A percentile compares a stretch with the other conserved stretches of the same genome.
Conservation (phyloP, 2,888 invertebrate species). For the Lithophane socia region DNA sequence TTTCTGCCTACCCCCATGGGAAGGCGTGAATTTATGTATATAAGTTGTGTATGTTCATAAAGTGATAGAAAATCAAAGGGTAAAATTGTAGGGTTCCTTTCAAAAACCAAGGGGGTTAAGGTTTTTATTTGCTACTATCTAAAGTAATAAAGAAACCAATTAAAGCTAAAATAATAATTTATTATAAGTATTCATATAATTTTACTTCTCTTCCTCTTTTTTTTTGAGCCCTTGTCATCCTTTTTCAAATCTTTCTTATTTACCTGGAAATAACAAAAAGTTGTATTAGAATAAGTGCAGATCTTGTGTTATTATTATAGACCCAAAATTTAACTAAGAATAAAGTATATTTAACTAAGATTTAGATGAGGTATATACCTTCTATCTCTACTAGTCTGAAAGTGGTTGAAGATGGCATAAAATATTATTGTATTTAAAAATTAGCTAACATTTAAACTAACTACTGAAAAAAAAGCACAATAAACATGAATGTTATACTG, state of each 20-base stretch:
- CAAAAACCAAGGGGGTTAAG: too few species aligned
- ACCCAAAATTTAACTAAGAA: background rate
- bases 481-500: background rate
- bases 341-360: background rate
- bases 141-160: constrained; percentile 13
- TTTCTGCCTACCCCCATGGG: background rate
- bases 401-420: background rate
- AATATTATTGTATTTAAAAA: background rate
- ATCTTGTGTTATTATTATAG: background rate
- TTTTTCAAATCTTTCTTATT: constrained; percentile 86
- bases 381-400: background rate
- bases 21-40: background rate
- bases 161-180: constrained; percentile 22
- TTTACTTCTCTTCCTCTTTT: constrained; percentile 73
- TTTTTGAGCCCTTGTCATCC: constrained; percentile 75
- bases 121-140: background rate
- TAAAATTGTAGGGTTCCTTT: background rate
- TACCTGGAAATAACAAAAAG: constrained; percentile 76
- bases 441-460: background rate
- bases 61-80: background rate
- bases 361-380: background rate
- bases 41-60: background rate
- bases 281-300: background rate
- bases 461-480: background rate
- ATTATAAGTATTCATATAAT: constrained; percentile 39